Conservation (phyloP, 2,113 vertebrate genomes). For the Marmota monax region DNA sequence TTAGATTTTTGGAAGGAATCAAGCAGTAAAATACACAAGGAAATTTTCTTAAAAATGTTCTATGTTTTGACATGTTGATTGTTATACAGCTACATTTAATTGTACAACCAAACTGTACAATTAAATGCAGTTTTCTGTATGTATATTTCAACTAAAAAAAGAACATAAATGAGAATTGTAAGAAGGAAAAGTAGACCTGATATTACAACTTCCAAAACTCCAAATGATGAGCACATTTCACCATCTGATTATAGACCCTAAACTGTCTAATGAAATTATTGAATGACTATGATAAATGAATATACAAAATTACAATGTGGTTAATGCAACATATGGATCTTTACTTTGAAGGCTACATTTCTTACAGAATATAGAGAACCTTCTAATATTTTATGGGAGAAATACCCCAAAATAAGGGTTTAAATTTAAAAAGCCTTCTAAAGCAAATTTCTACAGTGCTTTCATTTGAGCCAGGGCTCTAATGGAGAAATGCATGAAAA, state of each 20-base stretch:
- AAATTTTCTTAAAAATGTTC: not conserved
- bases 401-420: not conserved
- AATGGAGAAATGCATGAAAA: not conserved
- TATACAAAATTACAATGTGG: not conserved
- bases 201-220: not conserved
- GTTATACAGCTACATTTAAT: not conserved
- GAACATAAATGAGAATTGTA: not conserved
- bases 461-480: not conserved
- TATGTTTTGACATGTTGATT: not conserved
- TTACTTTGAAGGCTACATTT: not conserved
- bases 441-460: not conserved
- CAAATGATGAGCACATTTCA: not conserved
- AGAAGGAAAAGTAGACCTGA: not conserved
- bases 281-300: not conserved
- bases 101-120: not conserved
- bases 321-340: not conserved
- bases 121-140: not conserved
- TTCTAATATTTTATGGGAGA: not conserved
- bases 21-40: not conserved
- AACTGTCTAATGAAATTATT: conserved; percentile 34
- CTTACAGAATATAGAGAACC: not conserved
- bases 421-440: not conserved
- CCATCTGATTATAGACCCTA: not conserved
- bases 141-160: not conserved
- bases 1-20: not conserved